A percentile compares a stretch with the other conserved stretches of the same genome.
phyloP scores from a whole-genome alignment of 2,797 vertebrate genomes.

The Pipistrellus nathusii region DNA sequence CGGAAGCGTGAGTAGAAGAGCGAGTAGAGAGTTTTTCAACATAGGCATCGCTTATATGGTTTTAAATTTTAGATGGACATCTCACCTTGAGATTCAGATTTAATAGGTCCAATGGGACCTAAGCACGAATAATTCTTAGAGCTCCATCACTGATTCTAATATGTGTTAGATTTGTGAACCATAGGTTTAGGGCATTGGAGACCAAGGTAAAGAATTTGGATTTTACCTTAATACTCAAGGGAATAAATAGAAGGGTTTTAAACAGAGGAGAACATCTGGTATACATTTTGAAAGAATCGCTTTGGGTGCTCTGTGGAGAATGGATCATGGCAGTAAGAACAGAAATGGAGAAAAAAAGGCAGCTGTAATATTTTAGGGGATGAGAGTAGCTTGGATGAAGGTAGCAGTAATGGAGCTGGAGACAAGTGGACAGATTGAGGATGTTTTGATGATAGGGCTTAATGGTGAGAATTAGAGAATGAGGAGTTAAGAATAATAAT shows the following conservation, averaged over 20 bases:
- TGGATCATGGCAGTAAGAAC: neutral
- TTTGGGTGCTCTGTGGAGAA: neutral
- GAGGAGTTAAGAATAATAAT: neutral
- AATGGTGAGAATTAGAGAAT: neutral
- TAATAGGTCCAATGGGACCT: neutral
- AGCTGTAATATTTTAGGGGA: neutral
- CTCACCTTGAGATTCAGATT: neutral
- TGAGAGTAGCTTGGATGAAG: neutral
- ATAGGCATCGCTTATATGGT: neutral
- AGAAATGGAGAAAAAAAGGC: neutral
- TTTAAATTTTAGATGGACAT: neutral
- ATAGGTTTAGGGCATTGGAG: neutral
- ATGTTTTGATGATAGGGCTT: neutral
- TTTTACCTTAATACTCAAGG: neutral
- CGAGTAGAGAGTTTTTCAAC: neutral
- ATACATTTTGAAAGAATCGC: neutral
- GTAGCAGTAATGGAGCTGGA: neutral
- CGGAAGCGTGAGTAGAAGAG: neutral
- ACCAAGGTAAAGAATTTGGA: neutral
- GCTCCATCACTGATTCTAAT: neutral
- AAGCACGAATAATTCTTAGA: slow-evolving; percentile 15
- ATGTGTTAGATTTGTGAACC: neutral
- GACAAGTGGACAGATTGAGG: neutral
- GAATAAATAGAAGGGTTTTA: neutral
- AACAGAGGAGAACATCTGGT: neutral